These are phyloP conservation scores for Geococcyx californianus DNA, from an alignment of 2,113 vertebrate genomes.

Conservation along the genomic window DNA sequence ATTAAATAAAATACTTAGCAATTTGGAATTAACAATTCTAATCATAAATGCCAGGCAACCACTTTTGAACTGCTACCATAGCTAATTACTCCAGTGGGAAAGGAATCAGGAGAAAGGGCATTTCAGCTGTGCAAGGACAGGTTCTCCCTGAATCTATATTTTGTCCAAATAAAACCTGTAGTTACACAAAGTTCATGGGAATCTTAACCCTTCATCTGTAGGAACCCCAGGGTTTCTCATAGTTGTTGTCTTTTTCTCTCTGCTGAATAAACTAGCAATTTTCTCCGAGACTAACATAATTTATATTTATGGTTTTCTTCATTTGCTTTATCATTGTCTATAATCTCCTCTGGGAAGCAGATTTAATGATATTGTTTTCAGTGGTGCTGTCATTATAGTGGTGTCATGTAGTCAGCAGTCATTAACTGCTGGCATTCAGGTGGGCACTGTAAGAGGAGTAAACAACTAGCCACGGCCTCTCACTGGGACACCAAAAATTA, in stretches of 20 bases:
- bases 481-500: background rate
- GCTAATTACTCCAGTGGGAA: slow-evolving; percentile 53
- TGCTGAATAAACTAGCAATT: background rate
- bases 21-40: slow-evolving; percentile 56
- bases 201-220: slow-evolving; percentile 19
- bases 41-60: slow-evolving; percentile 44
- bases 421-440: background rate
- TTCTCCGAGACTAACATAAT: background rate
- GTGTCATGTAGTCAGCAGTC: background rate
- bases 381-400: background rate
- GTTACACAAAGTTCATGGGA: background rate
- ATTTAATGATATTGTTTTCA: background rate
- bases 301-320: background rate
- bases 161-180: slow-evolving; percentile 19
- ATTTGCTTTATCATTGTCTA: background rate
- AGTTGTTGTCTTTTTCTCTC: background rate
- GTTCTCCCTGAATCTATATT: slow-evolving; percentile 32
- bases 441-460: background rate
- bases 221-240: background rate
- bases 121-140: slow-evolving; percentile 34
- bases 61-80: slow-evolving; percentile 44
- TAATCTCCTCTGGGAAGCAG: background rate
- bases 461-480: background rate
- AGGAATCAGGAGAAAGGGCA: slow-evolving; percentile 30
- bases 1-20: slow-evolving; percentile 13